phyloP scores from a whole-genome alignment of 2,888 invertebrate genomes.

The Cephonodes hylas region DNA sequence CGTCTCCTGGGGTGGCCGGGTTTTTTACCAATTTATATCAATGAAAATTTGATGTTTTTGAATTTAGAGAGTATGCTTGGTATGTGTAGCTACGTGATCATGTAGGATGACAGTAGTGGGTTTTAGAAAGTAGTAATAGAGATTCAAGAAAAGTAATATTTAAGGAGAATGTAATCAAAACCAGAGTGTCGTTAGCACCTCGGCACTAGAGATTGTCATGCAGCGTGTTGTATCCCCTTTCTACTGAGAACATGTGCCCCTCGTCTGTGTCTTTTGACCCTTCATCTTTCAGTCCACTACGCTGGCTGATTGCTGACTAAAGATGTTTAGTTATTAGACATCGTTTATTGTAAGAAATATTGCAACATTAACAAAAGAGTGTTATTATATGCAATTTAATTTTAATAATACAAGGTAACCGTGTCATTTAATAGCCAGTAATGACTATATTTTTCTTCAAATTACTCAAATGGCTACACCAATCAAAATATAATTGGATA shows the following conservation, averaged over 20 bases:
- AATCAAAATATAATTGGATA: slow-evolving; percentile 21
- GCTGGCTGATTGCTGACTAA: background rate
- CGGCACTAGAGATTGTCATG: too few species aligned
- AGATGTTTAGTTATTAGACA: too few species aligned
- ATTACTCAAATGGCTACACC: slow-evolving; percentile 31
- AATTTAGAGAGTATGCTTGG: too few species aligned
- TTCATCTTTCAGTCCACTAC: background rate
- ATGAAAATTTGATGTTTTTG: background rate
- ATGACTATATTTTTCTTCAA: background rate
- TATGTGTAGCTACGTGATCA: too few species aligned
- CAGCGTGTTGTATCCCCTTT: too few species aligned
- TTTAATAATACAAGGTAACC: background rate
- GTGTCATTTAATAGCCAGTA: background rate
- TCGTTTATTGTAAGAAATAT: too few species aligned
- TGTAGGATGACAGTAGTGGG: too few species aligned
- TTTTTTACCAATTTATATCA: background rate
- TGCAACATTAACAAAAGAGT: background rate
- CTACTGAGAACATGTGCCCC: too few species aligned
- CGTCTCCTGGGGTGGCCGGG: slow-evolving; percentile 42
- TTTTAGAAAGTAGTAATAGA: too few species aligned
- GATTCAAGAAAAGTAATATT: too few species aligned
- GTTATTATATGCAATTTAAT: background rate
- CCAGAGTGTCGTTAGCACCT: too few species aligned
- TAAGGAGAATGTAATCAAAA: too few species aligned
- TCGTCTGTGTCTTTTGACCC: background rate